Evolutionary conservation across 1,140 invertebrate species (phyloP).

Genomic region (Helicoverpa armigera): DNA sequence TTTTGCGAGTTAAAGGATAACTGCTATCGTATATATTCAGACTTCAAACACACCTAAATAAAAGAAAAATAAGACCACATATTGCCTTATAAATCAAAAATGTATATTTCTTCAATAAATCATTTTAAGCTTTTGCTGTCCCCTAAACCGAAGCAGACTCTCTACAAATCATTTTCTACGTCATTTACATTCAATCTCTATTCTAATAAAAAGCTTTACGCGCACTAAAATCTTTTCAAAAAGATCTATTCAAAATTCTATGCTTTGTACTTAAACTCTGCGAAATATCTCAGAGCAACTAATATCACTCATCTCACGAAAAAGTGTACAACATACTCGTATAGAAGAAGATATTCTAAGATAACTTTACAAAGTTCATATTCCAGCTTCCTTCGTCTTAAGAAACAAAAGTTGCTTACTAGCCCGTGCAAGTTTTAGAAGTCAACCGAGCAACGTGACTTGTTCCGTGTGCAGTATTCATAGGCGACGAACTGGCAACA

Average conservation of each 20-base stretch:
- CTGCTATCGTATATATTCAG: too few relatives aligned
- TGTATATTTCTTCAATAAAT: too few relatives aligned
- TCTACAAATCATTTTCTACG: too few relatives aligned
- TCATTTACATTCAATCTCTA: too few relatives aligned
- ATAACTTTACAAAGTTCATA: slow-evolving; percentile 3
- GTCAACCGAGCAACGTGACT: slow-evolving; percentile 10
- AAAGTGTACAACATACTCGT: not conserved
- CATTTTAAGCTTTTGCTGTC: too few relatives aligned
- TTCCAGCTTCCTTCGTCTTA: not conserved
- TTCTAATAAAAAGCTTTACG: too few relatives aligned
- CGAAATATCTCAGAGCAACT: not conserved
- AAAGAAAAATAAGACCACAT: too few relatives aligned
- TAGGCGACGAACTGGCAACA: not conserved
- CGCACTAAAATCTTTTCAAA: not conserved
- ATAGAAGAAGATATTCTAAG: not conserved
- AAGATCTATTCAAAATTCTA: not conserved
- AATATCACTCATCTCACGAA: not conserved
- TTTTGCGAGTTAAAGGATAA: too few relatives aligned
- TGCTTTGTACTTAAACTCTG: too few relatives aligned
- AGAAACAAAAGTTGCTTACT: slow-evolving; percentile 24
- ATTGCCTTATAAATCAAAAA: too few relatives aligned
- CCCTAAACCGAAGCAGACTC: too few relatives aligned
- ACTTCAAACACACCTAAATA: too few relatives aligned
- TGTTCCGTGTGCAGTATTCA: slow-evolving; percentile 15
- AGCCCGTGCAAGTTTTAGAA: slow-evolving; percentile 21